Percentiles rank a stretch among this genome's conserved stretches.
These are phyloP conservation scores for Acrocephalus kingi DNA, from an alignment of 2,113 vertebrate genomes.

Conservation along the genomic window DNA sequence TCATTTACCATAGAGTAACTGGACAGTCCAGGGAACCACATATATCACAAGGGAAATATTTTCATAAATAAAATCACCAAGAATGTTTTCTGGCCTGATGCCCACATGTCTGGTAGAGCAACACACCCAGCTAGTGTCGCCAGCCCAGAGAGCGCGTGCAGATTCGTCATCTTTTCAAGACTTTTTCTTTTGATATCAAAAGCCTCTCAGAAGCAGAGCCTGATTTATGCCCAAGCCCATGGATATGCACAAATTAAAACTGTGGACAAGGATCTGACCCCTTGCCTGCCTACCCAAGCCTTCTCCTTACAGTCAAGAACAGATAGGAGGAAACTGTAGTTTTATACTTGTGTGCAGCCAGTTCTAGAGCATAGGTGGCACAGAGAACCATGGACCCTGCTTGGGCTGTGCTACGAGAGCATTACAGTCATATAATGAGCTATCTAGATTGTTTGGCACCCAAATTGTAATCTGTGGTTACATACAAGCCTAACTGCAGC, in stretches of 20 bases:
- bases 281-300: background rate
- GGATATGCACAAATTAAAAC: background rate
- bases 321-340: background rate
- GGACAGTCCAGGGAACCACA: background rate
- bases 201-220: background rate
- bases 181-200: background rate
- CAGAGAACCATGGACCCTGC: background rate
- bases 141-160: rapidly evolving
- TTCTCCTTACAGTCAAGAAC: background rate
- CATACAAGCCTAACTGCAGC: background rate
- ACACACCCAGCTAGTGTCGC: rapidly evolving
- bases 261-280: background rate
- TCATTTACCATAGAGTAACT: background rate
- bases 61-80: background rate
- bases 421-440: background rate
- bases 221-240: background rate
- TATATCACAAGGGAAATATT: background rate
- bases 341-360: background rate
- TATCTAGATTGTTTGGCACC: slow-evolving; percentile 4
- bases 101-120: background rate
- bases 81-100: background rate
- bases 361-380: background rate
- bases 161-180: background rate
- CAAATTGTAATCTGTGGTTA: background rate
- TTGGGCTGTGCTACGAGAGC: background rate